Conservation (phyloP, 1,140 invertebrate species). For the Drosophila lacteicornis region DNA sequence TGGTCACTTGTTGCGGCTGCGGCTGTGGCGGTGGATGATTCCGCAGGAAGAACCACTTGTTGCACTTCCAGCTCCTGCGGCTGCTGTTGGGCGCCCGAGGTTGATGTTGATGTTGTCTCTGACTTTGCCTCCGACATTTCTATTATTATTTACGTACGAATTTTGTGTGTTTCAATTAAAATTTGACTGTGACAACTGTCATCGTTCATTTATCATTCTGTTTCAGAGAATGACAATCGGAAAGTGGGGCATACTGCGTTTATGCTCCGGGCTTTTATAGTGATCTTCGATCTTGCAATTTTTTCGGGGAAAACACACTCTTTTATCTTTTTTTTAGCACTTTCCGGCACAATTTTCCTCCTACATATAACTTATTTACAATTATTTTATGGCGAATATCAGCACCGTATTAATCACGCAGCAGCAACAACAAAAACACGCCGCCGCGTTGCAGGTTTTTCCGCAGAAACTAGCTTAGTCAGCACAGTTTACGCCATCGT, state of each 20-base stretch:
- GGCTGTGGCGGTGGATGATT: not conserved
- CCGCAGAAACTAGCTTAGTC: slow-evolving; percentile 1
- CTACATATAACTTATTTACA: slow-evolving; percentile 1
- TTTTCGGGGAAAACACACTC: not conserved
- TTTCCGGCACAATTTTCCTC: not conserved
- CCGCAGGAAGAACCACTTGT: not conserved
- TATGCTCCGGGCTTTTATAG: slow-evolving; percentile 4
- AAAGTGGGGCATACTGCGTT: slow-evolving; percentile 25
- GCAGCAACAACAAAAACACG: slow-evolving; percentile 5
- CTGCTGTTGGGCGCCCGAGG: slow-evolving; percentile 14
- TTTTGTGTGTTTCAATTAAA: slow-evolving; percentile 22
- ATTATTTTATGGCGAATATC: slow-evolving; percentile 3
- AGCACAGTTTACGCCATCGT: not conserved
- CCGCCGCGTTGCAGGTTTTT: not conserved
- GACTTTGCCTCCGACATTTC: slow-evolving; percentile 39
- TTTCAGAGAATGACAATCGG: slow-evolving; percentile 21
- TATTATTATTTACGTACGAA: slow-evolving; percentile 29
- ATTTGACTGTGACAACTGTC: slow-evolving; percentile 5
- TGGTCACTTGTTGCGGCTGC: not conserved
- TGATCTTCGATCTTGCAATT: not conserved
- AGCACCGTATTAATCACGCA: slow-evolving; percentile 2
- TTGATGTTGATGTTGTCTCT: slow-evolving; percentile 8
- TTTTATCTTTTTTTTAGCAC: not conserved
- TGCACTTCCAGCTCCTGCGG: not conserved
- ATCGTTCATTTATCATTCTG: slow-evolving; percentile 5